phyloP scores from a whole-genome alignment of 2,113 vertebrate species.

The Osmerus eperlanus region DNA sequence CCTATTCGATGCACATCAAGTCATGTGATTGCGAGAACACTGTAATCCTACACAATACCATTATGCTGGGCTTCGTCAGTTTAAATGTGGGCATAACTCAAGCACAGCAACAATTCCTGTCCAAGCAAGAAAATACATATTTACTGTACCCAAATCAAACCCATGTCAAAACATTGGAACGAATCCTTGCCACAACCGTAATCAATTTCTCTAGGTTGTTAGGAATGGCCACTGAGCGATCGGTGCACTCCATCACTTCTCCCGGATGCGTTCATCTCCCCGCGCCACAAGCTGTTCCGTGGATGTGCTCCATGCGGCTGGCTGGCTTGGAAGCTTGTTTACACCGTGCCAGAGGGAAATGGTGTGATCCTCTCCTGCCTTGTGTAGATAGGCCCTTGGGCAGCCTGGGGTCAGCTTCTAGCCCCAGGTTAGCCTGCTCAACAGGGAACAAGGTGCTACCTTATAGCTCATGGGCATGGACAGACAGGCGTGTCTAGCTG shows the following conservation, averaged over 20 bases:
- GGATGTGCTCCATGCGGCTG: conserved; percentile 24
- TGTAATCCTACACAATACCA: conserved; percentile 42
- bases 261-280: conserved; percentile 4
- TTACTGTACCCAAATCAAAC: neutral
- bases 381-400: conserved; percentile 22
- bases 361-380: conserved; percentile 29
- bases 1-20: conserved; percentile 29
- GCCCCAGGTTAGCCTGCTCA: neutral
- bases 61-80: conserved; percentile 13
- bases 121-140: no score
- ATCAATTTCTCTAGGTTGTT: conserved; percentile 14
- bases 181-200: conserved; percentile 10
- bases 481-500: no score
- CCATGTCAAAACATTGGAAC: conserved; percentile 19
- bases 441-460: conserved; percentile 14
- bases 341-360: conserved; percentile 28
- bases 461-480: neutral
- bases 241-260: neutral
- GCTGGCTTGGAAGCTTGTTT: conserved; percentile 28
- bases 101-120: neutral
- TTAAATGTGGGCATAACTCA: neutral
- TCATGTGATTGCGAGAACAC: conserved; percentile 49
- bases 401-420: conserved; percentile 6
- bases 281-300: conserved; percentile 24
- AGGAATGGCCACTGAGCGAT: conserved; percentile 18